These are phyloP conservation scores for Pyrgus malvae DNA, from an alignment of 2,888 invertebrate species.

Conservation along the genomic window DNA sequence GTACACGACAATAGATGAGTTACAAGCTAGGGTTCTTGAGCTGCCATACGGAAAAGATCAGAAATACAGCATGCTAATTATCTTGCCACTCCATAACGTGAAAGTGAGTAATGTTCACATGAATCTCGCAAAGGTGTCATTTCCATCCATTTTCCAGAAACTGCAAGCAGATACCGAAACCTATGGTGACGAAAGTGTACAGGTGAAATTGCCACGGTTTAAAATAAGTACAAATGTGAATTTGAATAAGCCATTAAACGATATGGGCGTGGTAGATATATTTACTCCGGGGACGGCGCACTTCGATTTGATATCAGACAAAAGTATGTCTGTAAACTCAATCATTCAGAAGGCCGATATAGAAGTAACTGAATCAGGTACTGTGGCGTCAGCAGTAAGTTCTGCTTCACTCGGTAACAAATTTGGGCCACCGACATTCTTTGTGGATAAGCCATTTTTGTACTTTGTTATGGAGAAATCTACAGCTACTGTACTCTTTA, in stretches of 20 bases:
- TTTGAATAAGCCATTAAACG: slow-evolving; percentile 78
- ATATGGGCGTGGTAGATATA: slow-evolving; percentile 85
- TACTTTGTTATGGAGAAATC: slow-evolving; percentile 86
- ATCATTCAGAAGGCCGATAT: slow-evolving; percentile 88
- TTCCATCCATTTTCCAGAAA: slow-evolving; percentile 74
- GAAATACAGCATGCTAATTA: slow-evolving; percentile 83
- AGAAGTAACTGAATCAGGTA: slow-evolving; percentile 89
- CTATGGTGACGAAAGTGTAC: slow-evolving; percentile 82
- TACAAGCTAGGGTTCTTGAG: slow-evolving; percentile 84
- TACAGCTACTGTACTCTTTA: slow-evolving; percentile 84
- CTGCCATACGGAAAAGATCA: slow-evolving; percentile 84
- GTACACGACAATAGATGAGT: slow-evolving; percentile 76
- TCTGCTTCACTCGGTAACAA: slow-evolving; percentile 74
- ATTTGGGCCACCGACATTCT: slow-evolving; percentile 82
- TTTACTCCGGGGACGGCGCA: slow-evolving; percentile 81
- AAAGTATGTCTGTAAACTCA: slow-evolving; percentile 81
- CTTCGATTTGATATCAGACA: slow-evolving; percentile 78
- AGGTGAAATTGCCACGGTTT: slow-evolving; percentile 84
- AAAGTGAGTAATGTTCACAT: slow-evolving; percentile 73
- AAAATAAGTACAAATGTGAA: slow-evolving; percentile 82
- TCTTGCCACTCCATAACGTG: slow-evolving; percentile 82
- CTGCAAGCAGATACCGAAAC: slow-evolving; percentile 69
- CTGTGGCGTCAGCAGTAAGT: slow-evolving; percentile 85
- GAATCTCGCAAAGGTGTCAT: slow-evolving; percentile 69
- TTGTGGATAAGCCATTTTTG: slow-evolving; percentile 85